Evolutionary conservation across 1,140 invertebrate genomes (phyloP).

Genomic region (Drosophila watanabei): DNA sequence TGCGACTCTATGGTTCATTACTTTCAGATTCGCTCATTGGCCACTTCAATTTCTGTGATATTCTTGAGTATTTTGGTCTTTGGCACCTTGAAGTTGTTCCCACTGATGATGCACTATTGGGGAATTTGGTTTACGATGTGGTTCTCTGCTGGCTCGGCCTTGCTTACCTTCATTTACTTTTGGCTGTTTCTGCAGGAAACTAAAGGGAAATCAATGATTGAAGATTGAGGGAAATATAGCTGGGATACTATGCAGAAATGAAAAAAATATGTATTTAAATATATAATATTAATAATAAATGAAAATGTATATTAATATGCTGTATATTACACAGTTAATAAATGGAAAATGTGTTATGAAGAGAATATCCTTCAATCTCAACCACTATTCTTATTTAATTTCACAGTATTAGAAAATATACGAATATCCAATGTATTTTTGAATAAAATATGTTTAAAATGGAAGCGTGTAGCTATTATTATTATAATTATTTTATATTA

Average conservation of each 20-base stretch:
- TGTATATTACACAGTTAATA: neutral
- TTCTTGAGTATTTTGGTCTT: conserved; percentile 63
- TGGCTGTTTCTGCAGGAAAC: conserved; percentile 89
- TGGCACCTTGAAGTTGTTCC: conserved; percentile 65
- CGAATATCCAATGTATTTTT: too few species aligned
- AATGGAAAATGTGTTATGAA: neutral
- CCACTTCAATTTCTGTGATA: conserved; percentile 67
- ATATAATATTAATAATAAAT: too few species aligned
- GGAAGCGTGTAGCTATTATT: too few species aligned
- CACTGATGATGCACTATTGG: conserved; percentile 53
- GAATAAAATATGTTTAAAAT: too few species aligned
- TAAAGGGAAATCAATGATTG: conserved; percentile 87
- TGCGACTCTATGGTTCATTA: neutral
- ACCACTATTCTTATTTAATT: neutral
- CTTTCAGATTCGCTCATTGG: conserved; percentile 66
- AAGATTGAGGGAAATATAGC: conserved; percentile 22
- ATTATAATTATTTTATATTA: too few species aligned
- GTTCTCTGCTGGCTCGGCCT: conserved; percentile 53
- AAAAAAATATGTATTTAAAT: neutral
- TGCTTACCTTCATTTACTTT: conserved; percentile 72
- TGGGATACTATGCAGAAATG: neutral
- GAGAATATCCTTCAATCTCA: neutral
- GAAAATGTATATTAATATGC: neutral
- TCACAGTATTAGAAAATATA: too few species aligned
- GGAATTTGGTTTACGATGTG: conserved; percentile 70